Evolutionary conservation across 2,113 vertebrate genomes (phyloP).

Genomic region (Perognathus longimembris): DNA sequence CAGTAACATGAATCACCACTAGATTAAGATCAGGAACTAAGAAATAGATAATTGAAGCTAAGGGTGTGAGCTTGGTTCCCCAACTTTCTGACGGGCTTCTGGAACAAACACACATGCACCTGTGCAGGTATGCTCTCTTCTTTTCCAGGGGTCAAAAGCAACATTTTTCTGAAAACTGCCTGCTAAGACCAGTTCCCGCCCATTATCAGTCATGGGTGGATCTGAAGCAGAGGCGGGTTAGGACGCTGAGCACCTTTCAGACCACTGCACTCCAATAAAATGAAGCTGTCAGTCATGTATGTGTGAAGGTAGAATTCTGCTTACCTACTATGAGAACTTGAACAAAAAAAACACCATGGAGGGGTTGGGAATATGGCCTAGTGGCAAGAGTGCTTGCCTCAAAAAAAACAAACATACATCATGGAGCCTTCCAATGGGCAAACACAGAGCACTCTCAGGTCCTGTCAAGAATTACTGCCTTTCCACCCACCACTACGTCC

Average conservation of each 20-base stretch:
- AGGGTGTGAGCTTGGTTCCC: conserved; percentile 55
- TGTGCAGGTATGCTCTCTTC: conserved; percentile 6
- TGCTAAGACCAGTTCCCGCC: conserved; percentile 53
- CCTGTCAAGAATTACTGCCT: not conserved
- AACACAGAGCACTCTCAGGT: not conserved
- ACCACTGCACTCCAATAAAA: not conserved
- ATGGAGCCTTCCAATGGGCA: not conserved
- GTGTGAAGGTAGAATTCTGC: conserved; percentile 12
- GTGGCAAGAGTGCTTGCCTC: too few species aligned
- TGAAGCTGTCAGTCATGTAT: conserved; percentile 9
- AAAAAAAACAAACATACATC: too few species aligned
- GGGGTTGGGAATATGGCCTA: too few species aligned
- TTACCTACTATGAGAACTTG: conserved; percentile 40
- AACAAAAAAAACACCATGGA: too few species aligned
- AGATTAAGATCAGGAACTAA: not conserved
- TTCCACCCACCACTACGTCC: not conserved
- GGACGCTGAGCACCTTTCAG: conserved; percentile 50
- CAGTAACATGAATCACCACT: not conserved
- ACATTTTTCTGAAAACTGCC: conserved; percentile 62
- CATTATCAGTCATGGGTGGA: conserved; percentile 73
- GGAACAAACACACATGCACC: conserved; percentile 58
- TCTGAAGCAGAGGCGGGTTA: not conserved
- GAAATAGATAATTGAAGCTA: conserved; percentile 64
- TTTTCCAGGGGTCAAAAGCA: conserved; percentile 37
- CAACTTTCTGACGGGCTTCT: conserved; percentile 49